Evolutionary conservation across 2,797 vertebrate genomes (phyloP).

Genomic region (Parotocinclus haroldoi): DNA sequence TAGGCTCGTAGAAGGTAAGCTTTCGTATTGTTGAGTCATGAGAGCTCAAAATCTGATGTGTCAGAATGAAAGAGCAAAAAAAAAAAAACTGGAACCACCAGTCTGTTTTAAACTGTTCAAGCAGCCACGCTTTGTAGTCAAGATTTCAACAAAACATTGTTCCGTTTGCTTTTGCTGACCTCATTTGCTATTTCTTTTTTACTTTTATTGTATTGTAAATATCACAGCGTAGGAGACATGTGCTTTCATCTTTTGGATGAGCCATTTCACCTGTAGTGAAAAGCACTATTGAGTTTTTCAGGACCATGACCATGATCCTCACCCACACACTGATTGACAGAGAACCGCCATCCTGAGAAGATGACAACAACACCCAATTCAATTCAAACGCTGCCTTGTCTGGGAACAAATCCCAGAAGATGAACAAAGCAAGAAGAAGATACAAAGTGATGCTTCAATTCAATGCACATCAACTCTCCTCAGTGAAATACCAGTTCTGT

Average conservation of each 20-base stretch:
- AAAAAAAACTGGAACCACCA: slow-evolving; percentile 5
- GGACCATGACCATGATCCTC: not conserved
- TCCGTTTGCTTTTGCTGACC: slow-evolving; percentile 3
- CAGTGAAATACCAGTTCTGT: too few relatives aligned
- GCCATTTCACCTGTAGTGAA: not conserved
- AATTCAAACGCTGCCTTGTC: not conserved
- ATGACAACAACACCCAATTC: not conserved
- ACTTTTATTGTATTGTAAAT: not conserved
- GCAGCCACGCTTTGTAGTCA: slow-evolving; percentile 3
- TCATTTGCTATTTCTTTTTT: not conserved
- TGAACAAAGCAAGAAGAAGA: too few relatives aligned
- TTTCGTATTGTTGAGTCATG: not conserved
- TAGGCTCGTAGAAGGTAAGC: not conserved
- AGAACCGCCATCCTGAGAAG: not conserved
- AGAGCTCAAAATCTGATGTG: slow-evolving; percentile 7
- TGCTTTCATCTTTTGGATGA: slow-evolving; percentile 7
- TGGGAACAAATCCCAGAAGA: not conserved
- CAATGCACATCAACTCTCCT: too few relatives aligned
- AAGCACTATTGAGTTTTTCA: not conserved
- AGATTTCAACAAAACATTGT: slow-evolving; percentile 17
- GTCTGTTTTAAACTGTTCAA: slow-evolving; percentile 7
- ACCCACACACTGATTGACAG: not conserved
- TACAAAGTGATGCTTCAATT: too few relatives aligned
- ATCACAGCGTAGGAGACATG: slow-evolving; percentile 2
- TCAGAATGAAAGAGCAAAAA: slow-evolving; percentile 8